Evolutionary conservation across 2,797 vertebrate species (phyloP).

Genomic region (Scyliorhinus canicula): DNA sequence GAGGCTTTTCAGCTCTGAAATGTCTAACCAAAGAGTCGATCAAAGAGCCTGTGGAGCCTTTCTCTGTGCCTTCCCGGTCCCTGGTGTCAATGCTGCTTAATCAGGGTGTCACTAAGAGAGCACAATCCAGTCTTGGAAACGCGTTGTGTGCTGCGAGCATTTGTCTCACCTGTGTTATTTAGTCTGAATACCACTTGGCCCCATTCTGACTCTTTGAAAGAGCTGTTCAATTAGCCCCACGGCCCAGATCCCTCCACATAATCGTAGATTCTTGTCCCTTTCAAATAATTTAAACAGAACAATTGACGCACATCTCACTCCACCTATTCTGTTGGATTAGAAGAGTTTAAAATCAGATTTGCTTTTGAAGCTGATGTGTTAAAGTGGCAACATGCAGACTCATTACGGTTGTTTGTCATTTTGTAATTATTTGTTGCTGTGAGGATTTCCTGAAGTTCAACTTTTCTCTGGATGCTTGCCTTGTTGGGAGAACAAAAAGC

Average conservation of each 20-base stretch:
- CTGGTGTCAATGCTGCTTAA: background rate
- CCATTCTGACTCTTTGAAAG: background rate
- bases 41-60: background rate
- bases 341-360: background rate
- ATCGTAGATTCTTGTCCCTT: no score
- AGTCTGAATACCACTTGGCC: background rate
- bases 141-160: background rate
- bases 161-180: background rate
- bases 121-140: background rate
- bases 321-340: background rate
- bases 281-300: background rate
- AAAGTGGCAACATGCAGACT: background rate
- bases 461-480: background rate
- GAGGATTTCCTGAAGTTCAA: background rate
- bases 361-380: background rate
- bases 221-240: background rate
- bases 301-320: no score
- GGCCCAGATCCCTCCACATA: no score
- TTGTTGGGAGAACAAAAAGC: background rate
- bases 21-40: background rate
- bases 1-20: background rate
- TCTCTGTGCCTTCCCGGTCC: no score
- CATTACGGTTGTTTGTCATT: background rate
- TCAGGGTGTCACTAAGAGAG: no score
- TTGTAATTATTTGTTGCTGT: conserved; percentile 21